phyloP scores from a whole-genome alignment of 2,888 invertebrate species.

The Calephelis perditalis region DNA sequence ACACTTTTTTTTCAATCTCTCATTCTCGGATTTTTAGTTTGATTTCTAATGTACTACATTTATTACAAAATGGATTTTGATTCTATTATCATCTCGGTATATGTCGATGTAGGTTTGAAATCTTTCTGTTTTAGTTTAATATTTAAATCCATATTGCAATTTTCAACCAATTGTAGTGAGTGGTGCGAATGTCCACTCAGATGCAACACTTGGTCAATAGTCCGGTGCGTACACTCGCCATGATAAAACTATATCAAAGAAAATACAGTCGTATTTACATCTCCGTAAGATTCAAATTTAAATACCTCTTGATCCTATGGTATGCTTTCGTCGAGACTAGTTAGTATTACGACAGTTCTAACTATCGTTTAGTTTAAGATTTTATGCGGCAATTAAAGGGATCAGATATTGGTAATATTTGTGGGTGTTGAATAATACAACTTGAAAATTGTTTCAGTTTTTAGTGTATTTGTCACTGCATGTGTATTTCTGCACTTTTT shows the following conservation, averaged over 20 bases:
- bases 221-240: neutral
- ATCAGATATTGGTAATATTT: neutral
- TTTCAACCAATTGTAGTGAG: constrained; percentile 7
- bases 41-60: too few relatives aligned
- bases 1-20: too few relatives aligned
- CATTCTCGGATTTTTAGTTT: too few relatives aligned
- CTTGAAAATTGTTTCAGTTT: too few relatives aligned
- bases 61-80: too few relatives aligned
- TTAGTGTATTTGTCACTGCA: too few relatives aligned
- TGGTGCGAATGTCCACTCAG: constrained; percentile 9
- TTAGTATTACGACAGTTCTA: constrained; percentile 6
- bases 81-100: too few relatives aligned
- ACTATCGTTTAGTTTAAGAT: too few relatives aligned
- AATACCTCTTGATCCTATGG: neutral
- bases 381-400: constrained; percentile 3
- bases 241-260: neutral
- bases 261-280: neutral
- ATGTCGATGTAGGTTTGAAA: too few relatives aligned
- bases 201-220: constrained; percentile 3
- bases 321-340: constrained; percentile 1
- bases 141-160: constrained; percentile 3
- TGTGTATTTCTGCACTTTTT: too few relatives aligned
- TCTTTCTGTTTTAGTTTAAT: too few relatives aligned
- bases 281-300: neutral
- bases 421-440: too few relatives aligned